phyloP scores from a whole-genome alignment of 2,888 invertebrate species.

The Blastobasis adustella region DNA sequence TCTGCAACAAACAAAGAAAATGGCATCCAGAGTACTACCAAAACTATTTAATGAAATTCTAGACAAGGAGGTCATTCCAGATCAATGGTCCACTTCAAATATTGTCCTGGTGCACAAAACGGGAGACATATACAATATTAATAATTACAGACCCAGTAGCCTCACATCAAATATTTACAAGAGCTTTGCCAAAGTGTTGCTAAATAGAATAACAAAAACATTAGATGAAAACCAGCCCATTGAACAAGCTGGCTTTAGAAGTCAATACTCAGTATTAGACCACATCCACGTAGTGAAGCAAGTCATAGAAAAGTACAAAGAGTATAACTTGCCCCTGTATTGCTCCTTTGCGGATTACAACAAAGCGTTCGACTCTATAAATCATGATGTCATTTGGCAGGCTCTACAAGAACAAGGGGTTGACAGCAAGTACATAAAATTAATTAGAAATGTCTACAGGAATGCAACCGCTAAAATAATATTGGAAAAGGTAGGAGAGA shows the following conservation, averaged over 20 bases:
- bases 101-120: slow-evolving; percentile 18
- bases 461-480: neutral
- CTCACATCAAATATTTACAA: too few species aligned
- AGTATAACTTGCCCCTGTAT: too few species aligned
- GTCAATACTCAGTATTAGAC: slow-evolving; percentile 14
- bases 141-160: slow-evolving; percentile 18
- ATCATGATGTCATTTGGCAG: neutral
- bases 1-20: too few species aligned
- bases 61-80: slow-evolving; percentile 12
- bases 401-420: neutral
- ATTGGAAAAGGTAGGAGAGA: neutral
- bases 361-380: neutral
- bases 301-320: slow-evolving; percentile 8
- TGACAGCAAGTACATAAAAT: neutral
- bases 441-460: neutral
- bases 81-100: slow-evolving; percentile 16
- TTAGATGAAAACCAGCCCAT: slow-evolving; percentile 17
- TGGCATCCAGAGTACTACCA: too few species aligned
- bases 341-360: slow-evolving; percentile 8
- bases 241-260: slow-evolving; percentile 19
- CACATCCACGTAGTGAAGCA: slow-evolving; percentile 17
- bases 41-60: slow-evolving; percentile 15
- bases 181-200: slow-evolving; percentile 16
- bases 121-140: slow-evolving; percentile 15
- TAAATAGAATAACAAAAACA: slow-evolving; percentile 8